Evolutionary conservation across 2,113 vertebrate species (phyloP), one percentile per base, ranked within the genome.

Genomic region (Probosciger aterrimus): DNA sequence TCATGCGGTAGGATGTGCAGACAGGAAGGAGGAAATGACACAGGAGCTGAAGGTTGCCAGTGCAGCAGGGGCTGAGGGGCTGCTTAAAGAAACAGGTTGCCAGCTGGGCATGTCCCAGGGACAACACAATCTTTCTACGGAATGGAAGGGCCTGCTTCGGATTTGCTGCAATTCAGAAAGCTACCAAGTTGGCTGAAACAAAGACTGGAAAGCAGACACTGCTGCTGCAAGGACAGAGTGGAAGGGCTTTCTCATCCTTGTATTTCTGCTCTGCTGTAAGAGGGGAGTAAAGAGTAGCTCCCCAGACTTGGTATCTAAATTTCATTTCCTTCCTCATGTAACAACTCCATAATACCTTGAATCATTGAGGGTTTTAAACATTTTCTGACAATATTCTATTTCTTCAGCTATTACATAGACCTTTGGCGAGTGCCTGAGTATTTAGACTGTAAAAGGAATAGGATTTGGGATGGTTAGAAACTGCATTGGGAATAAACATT

Each of bases 41-140:
- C 10, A 24, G 50, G 33, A 80, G 78, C 37, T 62, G 52, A 16
- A 76, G 18, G 18, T 5, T 52, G 19, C 15, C 52, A 76, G 27
- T 0, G 0, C 12, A 69, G 43, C 24, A 14, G 49, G 10, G 30
- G 4, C 25, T 50, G 47, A 65, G 22, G 23, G 17, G 5, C 28
- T 87, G 50, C 46, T 68, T 50, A 76, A 76, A 19, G 20, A 75
- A 94, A 37, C 11, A 44, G 65, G 33, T 30, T 85, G 27, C 4
- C 4, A 2, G 13, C 14, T 0, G 1, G 11, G 5, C 27, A 27
- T 14, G 6, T 43, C 23, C 28, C 17, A 74, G 35, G 33, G 23
- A 7, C 3, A 15, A 18, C 35, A n/a, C 11, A 44, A 22, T 50
- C 9, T 49, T 92, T 37, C 43, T 15, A 50, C 39, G 17, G 43